These are phyloP conservation scores for Temnopleurus reevesii DNA, from an alignment of 53 echinoderm and acorn worm genomes.

Conservation along the genomic window DNA sequence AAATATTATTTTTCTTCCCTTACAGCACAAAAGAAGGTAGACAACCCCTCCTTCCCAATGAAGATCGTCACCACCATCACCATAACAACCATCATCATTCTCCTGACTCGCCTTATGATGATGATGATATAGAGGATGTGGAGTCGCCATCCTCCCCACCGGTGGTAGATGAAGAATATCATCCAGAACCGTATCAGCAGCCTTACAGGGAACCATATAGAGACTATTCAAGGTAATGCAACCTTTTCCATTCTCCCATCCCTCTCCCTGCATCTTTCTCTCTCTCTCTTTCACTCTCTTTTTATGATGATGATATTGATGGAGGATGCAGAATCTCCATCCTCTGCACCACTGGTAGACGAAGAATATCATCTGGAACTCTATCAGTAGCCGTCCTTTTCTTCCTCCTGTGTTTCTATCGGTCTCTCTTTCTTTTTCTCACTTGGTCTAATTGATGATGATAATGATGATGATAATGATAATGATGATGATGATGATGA, in stretches of 20 bases:
- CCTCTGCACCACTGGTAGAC: no score
- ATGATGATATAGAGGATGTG: slow-evolving; percentile 33
- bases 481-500: no score
- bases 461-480: no score
- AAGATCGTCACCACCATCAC: slow-evolving; percentile 57
- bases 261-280: no score
- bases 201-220: slow-evolving; percentile 98
- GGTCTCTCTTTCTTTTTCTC: no score
- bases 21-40: slow-evolving; percentile 62
- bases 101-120: slow-evolving; percentile 38
- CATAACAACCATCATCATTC: slow-evolving; percentile 32
- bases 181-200: slow-evolving; percentile 79
- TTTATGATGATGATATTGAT: no score
- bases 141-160: slow-evolving; percentile 24
- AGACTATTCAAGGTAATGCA: slow-evolving; percentile 86
- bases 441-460: no score
- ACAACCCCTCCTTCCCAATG: slow-evolving; percentile 66
- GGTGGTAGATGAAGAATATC: slow-evolving; percentile 61
- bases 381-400: no score
- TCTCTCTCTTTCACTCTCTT: no score
- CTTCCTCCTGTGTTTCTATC: no score
- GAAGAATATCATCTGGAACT: no score
- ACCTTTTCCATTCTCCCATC: background rate
- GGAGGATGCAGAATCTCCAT: no score
- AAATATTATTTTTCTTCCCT: background rate